Percentiles rank a stretch among this genome's conserved stretches.
phyloP scores from a whole-genome alignment of 1,140 invertebrate species.

The Papilio aristodemus region DNA sequence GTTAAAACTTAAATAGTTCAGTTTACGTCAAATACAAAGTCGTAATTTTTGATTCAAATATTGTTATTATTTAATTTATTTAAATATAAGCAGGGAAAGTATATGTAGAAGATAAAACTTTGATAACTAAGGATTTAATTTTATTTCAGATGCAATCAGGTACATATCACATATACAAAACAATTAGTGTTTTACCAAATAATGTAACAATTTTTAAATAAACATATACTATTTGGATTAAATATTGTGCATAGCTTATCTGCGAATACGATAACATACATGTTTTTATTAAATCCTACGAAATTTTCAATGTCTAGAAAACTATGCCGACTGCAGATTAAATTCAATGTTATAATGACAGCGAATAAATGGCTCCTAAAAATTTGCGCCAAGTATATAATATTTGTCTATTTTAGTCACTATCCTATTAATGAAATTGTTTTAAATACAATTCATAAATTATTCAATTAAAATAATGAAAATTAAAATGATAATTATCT shows the following conservation, averaged over 20 bases:
- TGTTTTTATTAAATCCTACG: not conserved
- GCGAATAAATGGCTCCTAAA: too few relatives aligned
- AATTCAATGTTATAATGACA: too few relatives aligned
- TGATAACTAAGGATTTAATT: not conserved
- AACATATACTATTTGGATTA: not conserved
- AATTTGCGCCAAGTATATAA: too few relatives aligned
- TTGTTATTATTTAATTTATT: too few relatives aligned
- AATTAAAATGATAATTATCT: too few relatives aligned
- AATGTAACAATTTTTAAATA: not conserved
- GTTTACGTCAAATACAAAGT: too few relatives aligned
- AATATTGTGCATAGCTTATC: not conserved
- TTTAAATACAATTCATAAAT: too few relatives aligned
- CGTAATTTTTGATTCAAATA: too few relatives aligned
- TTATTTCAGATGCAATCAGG: conserved; percentile 1
- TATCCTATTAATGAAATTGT: too few relatives aligned
- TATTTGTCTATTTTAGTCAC: too few relatives aligned
- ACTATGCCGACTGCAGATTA: not conserved
- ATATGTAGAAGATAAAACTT: not conserved
- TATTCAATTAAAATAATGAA: too few relatives aligned
- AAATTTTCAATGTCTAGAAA: not conserved
- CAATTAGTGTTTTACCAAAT: not conserved
- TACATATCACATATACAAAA: not conserved
- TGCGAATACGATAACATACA: not conserved
- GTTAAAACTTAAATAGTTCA: not conserved
- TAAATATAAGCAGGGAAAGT: too few relatives aligned